A percentile compares a stretch with the other conserved stretches of the same genome.
These are phyloP conservation scores for Monopis laevigella DNA, from an alignment of 2,888 invertebrate genomes.

Conservation along the genomic window DNA sequence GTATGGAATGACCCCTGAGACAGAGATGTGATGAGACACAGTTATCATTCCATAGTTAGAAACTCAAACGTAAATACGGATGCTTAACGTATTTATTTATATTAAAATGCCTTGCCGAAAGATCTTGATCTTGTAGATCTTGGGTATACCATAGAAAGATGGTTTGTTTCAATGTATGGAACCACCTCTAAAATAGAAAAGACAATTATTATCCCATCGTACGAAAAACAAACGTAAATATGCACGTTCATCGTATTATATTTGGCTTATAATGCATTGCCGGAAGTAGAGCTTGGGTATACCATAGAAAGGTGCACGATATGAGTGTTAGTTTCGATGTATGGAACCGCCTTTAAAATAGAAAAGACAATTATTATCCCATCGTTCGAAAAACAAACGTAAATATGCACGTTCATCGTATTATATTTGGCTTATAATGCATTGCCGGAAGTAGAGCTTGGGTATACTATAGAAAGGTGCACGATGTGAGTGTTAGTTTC, in stretches of 20 bases:
- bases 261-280: no score
- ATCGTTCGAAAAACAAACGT: background rate
- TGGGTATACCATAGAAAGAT: background rate
- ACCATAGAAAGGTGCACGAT: background rate
- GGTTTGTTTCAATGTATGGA: background rate
- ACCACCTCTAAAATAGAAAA: background rate
- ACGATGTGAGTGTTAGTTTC: no score
- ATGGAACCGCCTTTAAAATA: background rate
- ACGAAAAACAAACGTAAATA: background rate
- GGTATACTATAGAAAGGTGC: background rate
- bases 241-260: background rate
- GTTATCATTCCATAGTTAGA: background rate
- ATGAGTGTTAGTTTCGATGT: background rate
- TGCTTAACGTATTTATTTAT: no score
- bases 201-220: background rate
- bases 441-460: no score
- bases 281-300: no score
- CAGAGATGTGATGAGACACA: no score
- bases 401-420: background rate
- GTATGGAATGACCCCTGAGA: no score
- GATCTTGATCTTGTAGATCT: no score
- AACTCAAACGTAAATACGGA: background rate
- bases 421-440: no score
- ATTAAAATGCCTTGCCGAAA: no score
- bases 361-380: no score